Percentiles rank a stretch among this genome's conserved stretches.
phyloP scores from a whole-genome alignment of 2,113 vertebrate species.

The Mesocricetus auratus region DNA sequence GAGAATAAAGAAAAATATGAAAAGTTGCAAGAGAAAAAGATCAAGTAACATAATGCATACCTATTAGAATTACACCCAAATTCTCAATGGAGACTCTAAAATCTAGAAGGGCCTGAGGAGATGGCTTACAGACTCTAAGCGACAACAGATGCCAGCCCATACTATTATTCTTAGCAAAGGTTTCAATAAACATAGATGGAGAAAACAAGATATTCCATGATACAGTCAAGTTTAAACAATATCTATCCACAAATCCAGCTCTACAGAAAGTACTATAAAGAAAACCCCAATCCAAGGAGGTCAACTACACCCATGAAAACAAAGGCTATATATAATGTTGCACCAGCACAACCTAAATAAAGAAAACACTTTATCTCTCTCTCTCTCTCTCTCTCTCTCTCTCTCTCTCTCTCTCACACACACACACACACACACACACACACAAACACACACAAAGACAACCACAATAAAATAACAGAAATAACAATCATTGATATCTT shows the following conservation, averaged over 20 bases:
- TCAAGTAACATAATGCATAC: not conserved
- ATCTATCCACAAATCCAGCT: not conserved
- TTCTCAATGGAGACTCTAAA: not conserved
- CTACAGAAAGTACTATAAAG: not conserved
- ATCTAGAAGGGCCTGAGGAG: not conserved
- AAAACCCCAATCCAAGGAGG: not conserved
- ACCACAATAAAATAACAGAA: not conserved
- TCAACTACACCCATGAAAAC: not conserved
- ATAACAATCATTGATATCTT: not conserved
- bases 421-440: too few species aligned
- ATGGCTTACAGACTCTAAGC: not conserved
- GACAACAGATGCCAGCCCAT: not conserved
- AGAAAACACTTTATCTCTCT: too few species aligned
- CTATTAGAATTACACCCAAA: not conserved
- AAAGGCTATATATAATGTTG: not conserved
- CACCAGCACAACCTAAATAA: not conserved
- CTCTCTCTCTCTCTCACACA: too few species aligned
- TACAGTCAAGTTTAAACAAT: not conserved
- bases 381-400: too few species aligned
- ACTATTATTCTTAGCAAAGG: not conserved
- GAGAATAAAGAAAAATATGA: not conserved
- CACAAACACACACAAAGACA: not conserved
- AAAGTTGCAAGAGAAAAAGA: not conserved
- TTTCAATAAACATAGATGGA: not conserved
- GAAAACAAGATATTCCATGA: not conserved